Evolutionary conservation across 2,888 invertebrate genomes (phyloP).

Genomic region (Acrobasis repandana): DNA sequence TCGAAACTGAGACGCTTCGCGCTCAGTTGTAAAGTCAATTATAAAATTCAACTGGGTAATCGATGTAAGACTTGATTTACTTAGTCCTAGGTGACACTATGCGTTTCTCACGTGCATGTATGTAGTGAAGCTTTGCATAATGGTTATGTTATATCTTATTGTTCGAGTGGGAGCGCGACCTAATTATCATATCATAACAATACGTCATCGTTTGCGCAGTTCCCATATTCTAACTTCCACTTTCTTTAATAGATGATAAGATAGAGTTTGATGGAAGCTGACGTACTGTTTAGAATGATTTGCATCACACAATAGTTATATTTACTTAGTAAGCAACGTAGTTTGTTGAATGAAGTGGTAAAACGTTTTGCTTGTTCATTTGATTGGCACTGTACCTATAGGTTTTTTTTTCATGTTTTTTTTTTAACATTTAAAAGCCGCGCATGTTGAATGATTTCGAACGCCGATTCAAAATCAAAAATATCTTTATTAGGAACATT

Average conservation of each 20-base stretch:
- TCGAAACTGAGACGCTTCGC: too few relatives aligned
- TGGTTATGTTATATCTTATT: constrained; percentile 36
- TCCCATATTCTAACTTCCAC: constrained; percentile 53
- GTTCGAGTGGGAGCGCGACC: constrained; percentile 38
- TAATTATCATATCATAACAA: constrained; percentile 55
- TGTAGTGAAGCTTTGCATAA: constrained; percentile 24
- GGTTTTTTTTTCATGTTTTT: too few relatives aligned
- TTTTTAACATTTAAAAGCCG: too few relatives aligned
- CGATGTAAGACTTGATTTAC: too few relatives aligned
- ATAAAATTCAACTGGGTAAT: too few relatives aligned
- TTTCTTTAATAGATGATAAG: constrained; percentile 43
- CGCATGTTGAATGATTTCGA: too few relatives aligned
- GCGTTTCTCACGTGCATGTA: constrained; percentile 1
- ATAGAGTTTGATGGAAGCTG: neutral
- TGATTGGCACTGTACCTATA: too few relatives aligned
- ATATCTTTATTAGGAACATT: too few relatives aligned
- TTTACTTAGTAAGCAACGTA: neutral
- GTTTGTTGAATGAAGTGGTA: too few relatives aligned
- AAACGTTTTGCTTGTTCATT: too few relatives aligned
- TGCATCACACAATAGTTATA: neutral
- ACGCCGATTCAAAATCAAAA: too few relatives aligned
- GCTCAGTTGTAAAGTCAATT: too few relatives aligned
- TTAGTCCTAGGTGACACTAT: constrained; percentile 3
- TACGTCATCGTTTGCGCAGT: constrained; percentile 42
- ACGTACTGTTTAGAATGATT: neutral